Evolutionary conservation across 2,113 vertebrate genomes (phyloP), one percentile per base, ranked within the genome.

Genomic region (Nanorana parkeri): DNA sequence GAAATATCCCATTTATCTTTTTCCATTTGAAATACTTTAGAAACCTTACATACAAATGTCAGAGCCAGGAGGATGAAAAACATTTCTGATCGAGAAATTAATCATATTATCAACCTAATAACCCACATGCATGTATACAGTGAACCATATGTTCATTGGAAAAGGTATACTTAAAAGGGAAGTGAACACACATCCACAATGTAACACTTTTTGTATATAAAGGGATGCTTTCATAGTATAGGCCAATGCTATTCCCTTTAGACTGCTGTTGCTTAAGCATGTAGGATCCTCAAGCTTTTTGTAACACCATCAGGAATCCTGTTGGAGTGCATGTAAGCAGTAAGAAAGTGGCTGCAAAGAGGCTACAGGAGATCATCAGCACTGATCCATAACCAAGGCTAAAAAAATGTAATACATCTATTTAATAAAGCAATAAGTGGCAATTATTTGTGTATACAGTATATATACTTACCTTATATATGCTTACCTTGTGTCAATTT

Each of bases 1-100:
- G 84, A 86, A 87, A 72, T 24, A 81, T 80, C 83, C 67, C 7
- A 11, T 74, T 78, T 85, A 83, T 83, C 80, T 83, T 83, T 83
- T 76, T 81, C 78, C 20, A 68, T 76, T 83, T 83, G 80, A 83
- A 76, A 83, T 83, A 74, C 17, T 76, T 76, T 65, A 68, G 71
- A 74, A 76, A 67, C 64, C 71, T 76, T 76, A 66, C 80, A 83
- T 76, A 75, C 67, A 76, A 83, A 83, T 83, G 80, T 64, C 80
- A 75, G 21, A 76, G 72, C 32, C 36, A 51, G 63, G 36, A 56
- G 23, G 51, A 68, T 76, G n/a, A 82, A 75, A 56, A 68, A 76
- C 41, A 47, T 47, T 58, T 75, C 51, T 75, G 29, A 41, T 82
- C 21, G n/a, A 61, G 29, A 21, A 47, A 32, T 66, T 26, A 52